Conservation (phyloP, 2,797 vertebrate species). For the Aplochiton taeniatus region DNA sequence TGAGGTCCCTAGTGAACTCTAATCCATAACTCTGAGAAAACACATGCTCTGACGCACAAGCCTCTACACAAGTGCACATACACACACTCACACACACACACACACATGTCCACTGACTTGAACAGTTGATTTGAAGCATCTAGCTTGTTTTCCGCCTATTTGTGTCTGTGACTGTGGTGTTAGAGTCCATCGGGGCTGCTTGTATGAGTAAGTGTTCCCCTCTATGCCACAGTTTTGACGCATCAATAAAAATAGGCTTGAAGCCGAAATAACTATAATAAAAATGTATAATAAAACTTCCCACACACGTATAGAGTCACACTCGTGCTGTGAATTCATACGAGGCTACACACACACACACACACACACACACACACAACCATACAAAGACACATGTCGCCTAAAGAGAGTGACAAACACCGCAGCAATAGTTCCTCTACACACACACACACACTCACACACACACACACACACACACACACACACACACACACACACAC, state of each 20-base stretch:
- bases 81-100: neutral
- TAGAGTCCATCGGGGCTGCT: neutral
- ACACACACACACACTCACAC: neutral
- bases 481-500: conserved; percentile 23
- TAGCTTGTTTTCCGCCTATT: neutral
- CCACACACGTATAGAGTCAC: neutral
- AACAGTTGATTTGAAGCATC: too few relatives aligned
- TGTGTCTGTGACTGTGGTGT: neutral
- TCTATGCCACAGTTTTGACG: conserved; percentile 23
- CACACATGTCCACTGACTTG: neutral
- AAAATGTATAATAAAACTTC: too few relatives aligned
- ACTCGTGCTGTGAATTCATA: neutral
- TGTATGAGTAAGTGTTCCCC: conserved; percentile 21
- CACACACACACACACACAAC: too few relatives aligned
- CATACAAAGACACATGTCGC: too few relatives aligned
- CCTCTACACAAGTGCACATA: neutral
- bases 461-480: conserved; percentile 10
- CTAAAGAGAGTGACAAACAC: too few relatives aligned
- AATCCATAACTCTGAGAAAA: neutral
- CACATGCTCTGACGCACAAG: too few relatives aligned
- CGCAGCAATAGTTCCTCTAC: too few relatives aligned
- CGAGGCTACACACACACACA: too few relatives aligned
- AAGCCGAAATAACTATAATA: conserved; percentile 7
- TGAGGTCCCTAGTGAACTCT: conserved; percentile 10
- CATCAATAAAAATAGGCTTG: conserved; percentile 13